A percentile compares a stretch with the other conserved stretches of the same genome.
Conservation (phyloP, 2,113 vertebrate species). For the Acrocephalus kingi region DNA sequence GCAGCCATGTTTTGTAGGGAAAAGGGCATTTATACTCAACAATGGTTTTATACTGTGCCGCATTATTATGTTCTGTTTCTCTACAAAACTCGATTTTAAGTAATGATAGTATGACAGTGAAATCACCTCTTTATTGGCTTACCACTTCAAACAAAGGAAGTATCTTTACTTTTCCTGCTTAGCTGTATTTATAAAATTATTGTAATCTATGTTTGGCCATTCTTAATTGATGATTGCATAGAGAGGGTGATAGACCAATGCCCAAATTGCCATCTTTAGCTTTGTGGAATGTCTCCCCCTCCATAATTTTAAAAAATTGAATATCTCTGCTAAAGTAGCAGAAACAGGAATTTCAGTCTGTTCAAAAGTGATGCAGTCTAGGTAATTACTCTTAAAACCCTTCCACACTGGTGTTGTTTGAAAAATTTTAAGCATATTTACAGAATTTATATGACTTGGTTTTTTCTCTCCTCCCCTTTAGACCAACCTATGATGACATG, state of each 20-base stretch:
- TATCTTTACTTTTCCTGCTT: neutral
- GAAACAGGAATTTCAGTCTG: neutral
- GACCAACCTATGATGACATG: slow-evolving; percentile 83
- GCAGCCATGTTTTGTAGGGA: neutral
- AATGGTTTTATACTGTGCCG: neutral
- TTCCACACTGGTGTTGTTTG: neutral
- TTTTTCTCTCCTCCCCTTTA: slow-evolving; percentile 36
- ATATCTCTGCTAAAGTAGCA: neutral
- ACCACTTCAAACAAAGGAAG: neutral
- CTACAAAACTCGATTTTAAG: neutral
- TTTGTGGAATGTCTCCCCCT: neutral
- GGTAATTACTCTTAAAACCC: neutral
- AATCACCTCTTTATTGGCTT: neutral
- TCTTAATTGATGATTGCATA: neutral
- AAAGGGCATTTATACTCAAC: neutral
- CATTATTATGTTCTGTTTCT: neutral
- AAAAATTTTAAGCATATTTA: neutral
- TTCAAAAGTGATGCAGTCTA: neutral
- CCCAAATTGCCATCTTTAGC: neutral
- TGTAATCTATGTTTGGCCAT: neutral
- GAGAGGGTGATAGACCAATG: neutral
- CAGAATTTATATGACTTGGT: neutral
- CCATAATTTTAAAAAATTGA: neutral
- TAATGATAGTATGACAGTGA: neutral
- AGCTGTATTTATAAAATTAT: neutral